These are phyloP conservation scores for Pangasius mekongensis DNA, from an alignment of 2,797 vertebrate species.

Conservation along the genomic window DNA sequence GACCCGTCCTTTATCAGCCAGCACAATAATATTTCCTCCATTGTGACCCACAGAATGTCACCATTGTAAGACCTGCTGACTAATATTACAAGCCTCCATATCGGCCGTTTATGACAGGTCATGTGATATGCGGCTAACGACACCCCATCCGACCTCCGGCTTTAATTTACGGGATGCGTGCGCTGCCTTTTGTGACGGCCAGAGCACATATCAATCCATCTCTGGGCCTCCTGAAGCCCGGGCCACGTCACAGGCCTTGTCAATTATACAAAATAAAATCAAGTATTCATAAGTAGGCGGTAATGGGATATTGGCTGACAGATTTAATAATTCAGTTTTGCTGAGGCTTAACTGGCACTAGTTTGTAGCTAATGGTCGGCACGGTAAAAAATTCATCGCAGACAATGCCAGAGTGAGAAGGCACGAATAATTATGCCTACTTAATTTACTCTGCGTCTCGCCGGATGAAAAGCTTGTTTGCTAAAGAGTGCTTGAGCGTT, in stretches of 20 bases:
- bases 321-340: conserved; percentile 96
- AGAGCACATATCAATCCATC: conserved; percentile 72
- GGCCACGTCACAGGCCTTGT: conserved; percentile 85
- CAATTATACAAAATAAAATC: conserved; percentile 96
- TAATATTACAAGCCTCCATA: conserved; percentile 61
- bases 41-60: conserved; percentile 29
- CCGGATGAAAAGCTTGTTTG: conserved; percentile 67
- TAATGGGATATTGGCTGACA: conserved; percentile 88
- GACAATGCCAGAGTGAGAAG: conserved; percentile 78
- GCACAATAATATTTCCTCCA: conserved; percentile 56
- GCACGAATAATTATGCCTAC: conserved; percentile 77
- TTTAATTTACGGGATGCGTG: conserved; percentile 69
- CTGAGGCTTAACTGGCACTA: conserved; percentile 81
- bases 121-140: conserved; percentile 64
- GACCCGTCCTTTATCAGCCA: conserved; percentile 55
- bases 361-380: conserved; percentile 85
- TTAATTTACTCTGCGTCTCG: conserved; percentile 73
- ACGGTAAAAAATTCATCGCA: conserved; percentile 86
- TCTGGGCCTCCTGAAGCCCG: conserved; percentile 78
- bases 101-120: conserved; percentile 70
- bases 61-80: conserved; percentile 45
- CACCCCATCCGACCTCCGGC: conserved; percentile 56
- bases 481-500: conserved; percentile 63
- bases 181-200: conserved; percentile 67
- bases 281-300: conserved; percentile 93